These are phyloP conservation scores for Peribatodes rhomboidaria DNA, from an alignment of 2,888 invertebrate genomes.

Conservation along the genomic window DNA sequence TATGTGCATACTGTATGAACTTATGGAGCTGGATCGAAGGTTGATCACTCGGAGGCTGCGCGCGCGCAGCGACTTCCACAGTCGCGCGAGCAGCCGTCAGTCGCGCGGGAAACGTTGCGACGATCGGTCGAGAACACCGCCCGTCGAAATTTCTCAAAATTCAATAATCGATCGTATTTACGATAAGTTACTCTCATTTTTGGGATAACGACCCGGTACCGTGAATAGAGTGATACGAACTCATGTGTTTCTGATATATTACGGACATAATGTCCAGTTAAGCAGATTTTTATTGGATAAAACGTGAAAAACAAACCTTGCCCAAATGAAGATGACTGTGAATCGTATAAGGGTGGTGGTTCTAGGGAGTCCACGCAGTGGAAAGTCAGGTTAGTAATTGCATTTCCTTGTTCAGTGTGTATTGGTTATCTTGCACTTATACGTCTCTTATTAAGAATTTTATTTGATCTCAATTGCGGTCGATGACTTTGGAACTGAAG, in stretches of 20 bases:
- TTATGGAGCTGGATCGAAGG: conserved; percentile 55
- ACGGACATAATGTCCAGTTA: conserved; percentile 64
- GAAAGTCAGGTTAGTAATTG: conserved; percentile 90
- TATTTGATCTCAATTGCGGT: conserved; percentile 47
- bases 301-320: conserved; percentile 65
- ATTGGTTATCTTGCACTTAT: conserved; percentile 40
- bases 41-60: conserved; percentile 70
- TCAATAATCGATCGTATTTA: conserved; percentile 76
- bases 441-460: conserved; percentile 45
- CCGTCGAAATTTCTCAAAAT: conserved; percentile 53
- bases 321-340: conserved; percentile 90
- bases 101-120: conserved; percentile 80
- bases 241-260: conserved; percentile 58
- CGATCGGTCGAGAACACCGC: conserved; percentile 63
- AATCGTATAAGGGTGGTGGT: conserved; percentile 93
- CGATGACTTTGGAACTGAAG: conserved; percentile 25
- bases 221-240: conserved; percentile 65
- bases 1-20: conserved; percentile 39
- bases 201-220: conserved; percentile 56
- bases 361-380: conserved; percentile 91
- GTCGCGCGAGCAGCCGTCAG: conserved; percentile 67
- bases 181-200: conserved; percentile 67
- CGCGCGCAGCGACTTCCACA: conserved; percentile 68
- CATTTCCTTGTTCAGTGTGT: conserved; percentile 48
- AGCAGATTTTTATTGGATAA: conserved; percentile 58